phyloP scores from a whole-genome alignment of 2,113 vertebrate species.

The Ptychochromis oligacanthus region DNA sequence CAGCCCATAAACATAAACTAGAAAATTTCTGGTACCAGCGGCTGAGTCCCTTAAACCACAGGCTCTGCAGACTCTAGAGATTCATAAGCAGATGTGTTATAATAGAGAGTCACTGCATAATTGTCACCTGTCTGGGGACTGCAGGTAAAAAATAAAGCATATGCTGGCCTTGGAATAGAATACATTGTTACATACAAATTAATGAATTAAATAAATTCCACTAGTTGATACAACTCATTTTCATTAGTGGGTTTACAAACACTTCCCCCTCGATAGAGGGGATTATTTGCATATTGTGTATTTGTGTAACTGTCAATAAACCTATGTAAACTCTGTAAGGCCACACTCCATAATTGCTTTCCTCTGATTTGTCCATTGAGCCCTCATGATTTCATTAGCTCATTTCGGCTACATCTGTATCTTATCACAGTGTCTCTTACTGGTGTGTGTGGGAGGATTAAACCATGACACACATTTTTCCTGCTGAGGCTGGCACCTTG shows the following conservation, averaged over 20 bases:
- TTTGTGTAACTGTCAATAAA: neutral
- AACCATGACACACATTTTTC: conserved; percentile 16
- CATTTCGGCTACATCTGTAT: conserved; percentile 13
- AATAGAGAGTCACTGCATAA: neutral
- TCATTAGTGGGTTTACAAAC: neutral
- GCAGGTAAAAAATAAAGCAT: neutral
- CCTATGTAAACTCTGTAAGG: neutral
- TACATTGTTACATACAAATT: neutral
- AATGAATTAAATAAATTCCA: neutral
- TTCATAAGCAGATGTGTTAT: neutral
- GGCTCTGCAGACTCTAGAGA: neutral
- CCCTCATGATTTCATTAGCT: conserved; percentile 16
- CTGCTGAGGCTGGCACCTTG: conserved; percentile 29
- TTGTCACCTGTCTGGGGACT: neutral
- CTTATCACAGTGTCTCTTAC: conserved; percentile 27
- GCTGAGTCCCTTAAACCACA: neutral
- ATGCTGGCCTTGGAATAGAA: neutral
- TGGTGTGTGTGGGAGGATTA: conserved; percentile 17
- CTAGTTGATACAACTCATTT: neutral
- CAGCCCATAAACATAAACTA: neutral
- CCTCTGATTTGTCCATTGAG: conserved; percentile 14
- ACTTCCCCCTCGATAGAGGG: neutral
- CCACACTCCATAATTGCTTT: neutral
- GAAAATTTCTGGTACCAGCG: neutral
- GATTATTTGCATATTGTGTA: neutral